Evolutionary conservation across 2,888 invertebrate species (phyloP), one percentile per base, ranked within the genome.

Genomic region (Aphidoletes aphidimyza): DNA sequence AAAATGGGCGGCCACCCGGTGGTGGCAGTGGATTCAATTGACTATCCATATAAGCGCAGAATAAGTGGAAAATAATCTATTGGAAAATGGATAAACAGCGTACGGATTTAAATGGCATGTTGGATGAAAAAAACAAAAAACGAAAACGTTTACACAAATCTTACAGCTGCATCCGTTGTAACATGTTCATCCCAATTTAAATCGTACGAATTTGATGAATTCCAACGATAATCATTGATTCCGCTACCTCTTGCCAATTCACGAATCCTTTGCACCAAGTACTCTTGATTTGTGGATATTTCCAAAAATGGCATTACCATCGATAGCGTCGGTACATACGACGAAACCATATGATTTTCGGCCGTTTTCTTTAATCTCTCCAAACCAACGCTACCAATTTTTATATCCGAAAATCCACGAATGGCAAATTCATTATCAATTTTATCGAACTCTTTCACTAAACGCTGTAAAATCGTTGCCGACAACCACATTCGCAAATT

Each of bases 171-270:
- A 91, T 98, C 98, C n/a, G 96, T 94, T 19, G 97, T 97, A 86
- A 95, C 91, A 87, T 94, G 93, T 85, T 94, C 94, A 87, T 94
- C 95, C 97, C 97, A 97, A 83, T 93, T 93, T 87, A 95, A 93
- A 22, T 93, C 93, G 87, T 93, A 92, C 39, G 91, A 91, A 69
- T 95, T 94, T 83, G 97, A 97, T 85, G 94, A 93, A 90, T 95
- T 94, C 97, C 98, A 98, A 86, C 94, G 93, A 90, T 95, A 98
- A 87, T 94, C 95, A 88, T 96, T 95, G 91, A 98, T 94, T 11
- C 96, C 96, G 14, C 97, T 96, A 86, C 96, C 97, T 88, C 92
- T 93, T 0, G 95, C 93, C 86, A 98, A 91, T 87, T 95, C 95
- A 92, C 92, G 92, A 47, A 97, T 94, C 87, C 98, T 91, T 86